Evolutionary conservation across 2,888 invertebrate species (phyloP).

Genomic region (Mesochorus sp.): DNA sequence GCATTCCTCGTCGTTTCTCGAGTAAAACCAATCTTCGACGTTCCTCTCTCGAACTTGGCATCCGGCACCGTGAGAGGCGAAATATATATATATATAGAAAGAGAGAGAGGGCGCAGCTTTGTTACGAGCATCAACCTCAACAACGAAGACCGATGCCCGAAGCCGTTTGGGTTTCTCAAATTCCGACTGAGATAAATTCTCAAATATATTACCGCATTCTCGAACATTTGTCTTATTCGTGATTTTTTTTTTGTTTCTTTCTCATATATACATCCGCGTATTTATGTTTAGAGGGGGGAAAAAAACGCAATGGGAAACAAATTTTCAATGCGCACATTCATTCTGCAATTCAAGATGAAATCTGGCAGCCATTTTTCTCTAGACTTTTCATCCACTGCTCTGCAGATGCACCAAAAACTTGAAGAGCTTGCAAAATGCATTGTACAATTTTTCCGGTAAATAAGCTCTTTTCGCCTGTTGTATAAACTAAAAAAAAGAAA

Average conservation of each 20-base stretch:
- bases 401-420: too few relatives aligned
- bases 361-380: too few relatives aligned
- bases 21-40: constrained; percentile 70
- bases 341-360: too few relatives aligned
- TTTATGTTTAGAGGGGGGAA: too few relatives aligned
- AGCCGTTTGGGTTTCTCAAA: constrained; percentile 48
- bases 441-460: too few relatives aligned
- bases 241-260: not conserved
- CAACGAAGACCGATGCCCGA: constrained; percentile 48
- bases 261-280: not conserved
- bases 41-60: constrained; percentile 56
- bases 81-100: too few relatives aligned
- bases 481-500: too few relatives aligned
- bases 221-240: constrained; percentile 18
- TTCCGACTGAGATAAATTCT: constrained; percentile 43
- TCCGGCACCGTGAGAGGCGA: constrained; percentile 32
- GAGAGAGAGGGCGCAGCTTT: constrained; percentile 46
- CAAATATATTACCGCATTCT: constrained; percentile 20
- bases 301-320: too few relatives aligned
- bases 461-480: too few relatives aligned
- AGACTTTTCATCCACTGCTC: too few relatives aligned
- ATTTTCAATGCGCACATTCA: too few relatives aligned
- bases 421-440: too few relatives aligned
- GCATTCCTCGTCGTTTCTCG: constrained; percentile 69
- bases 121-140: constrained; percentile 51